Evolutionary conservation across 2,797 vertebrate species (phyloP), one percentile per base, ranked within the genome.

Genomic region (Rhinichthys osculus): DNA sequence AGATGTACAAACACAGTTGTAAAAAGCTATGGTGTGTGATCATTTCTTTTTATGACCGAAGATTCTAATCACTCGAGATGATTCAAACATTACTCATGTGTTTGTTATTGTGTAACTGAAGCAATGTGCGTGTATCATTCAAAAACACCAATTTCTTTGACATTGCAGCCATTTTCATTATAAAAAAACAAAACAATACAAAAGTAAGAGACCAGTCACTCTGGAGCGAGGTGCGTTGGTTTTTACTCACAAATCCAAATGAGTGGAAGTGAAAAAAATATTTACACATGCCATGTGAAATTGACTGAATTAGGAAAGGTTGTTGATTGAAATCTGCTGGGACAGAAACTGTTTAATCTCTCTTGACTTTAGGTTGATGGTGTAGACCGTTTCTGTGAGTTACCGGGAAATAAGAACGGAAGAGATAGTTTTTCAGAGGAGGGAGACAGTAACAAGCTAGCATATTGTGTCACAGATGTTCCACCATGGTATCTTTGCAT

Each of bases 401-500:
- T 93, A 7, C 76, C 89, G 0, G 88, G 91, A 62, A 30, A 0
- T 0, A 81, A 91, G 83, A 85, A 90, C 3, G 50, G 3, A 72
- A 88, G 38, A 2, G 33, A 40, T 50, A 1, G 88, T 27, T 35
- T 89, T 19, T 89, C 89, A 9, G 19, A 14, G 16, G 78, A 91
- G 21, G 78, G 86, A 85, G 89, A 91, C 13, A 78, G 9, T 7
- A 93, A 91, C 88, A 95, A 93, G 59, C 92, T 97, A n/a, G 96
- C 93, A 2, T 99, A 98, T 11, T 90, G 92, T 1, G 89, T 99
- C 71, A 97, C 96, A 0, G 98, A 99, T 0, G 90, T 94, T 4
- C 98, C 98, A 2, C 98, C 98, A 0, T 99, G 97, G 98, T 96
- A 99, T 89, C 94, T 99, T 84, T 98, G 98, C 91, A 95, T 99